Evolutionary conservation across 1,140 invertebrate species (phyloP).

Genomic region (Lethocerus indicus): DNA sequence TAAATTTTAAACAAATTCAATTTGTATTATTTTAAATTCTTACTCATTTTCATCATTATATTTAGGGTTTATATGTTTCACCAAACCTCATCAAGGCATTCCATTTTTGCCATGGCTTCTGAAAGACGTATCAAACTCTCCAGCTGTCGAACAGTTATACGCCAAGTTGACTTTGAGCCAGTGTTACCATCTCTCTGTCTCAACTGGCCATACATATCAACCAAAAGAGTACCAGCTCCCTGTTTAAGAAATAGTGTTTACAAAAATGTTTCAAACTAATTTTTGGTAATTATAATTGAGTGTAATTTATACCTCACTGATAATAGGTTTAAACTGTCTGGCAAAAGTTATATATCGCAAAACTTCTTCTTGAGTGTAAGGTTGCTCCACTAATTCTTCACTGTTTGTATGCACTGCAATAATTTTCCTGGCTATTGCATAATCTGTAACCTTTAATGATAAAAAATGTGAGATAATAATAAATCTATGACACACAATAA

Average conservation of each 20-base stretch:
- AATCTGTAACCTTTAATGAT: conserved; percentile 19
- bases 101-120: conserved; percentile 90
- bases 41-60: no score
- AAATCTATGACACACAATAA: no score
- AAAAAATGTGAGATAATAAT: conserved; percentile 2
- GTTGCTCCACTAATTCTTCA: conserved; percentile 51
- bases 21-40: no score
- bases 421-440: conserved; percentile 77
- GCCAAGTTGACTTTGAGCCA: conserved; percentile 60
- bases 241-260: no score
- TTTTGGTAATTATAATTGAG: not conserved
- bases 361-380: conserved; percentile 76
- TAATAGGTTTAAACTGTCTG: conserved; percentile 86
- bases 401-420: conserved; percentile 72
- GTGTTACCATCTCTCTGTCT: conserved; percentile 63
- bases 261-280: not conserved
- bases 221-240: conserved; percentile 70
- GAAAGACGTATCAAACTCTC: conserved; percentile 94
- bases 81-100: conserved; percentile 78
- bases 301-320: conserved; percentile 37
- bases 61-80: no score
- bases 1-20: no score
- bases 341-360: conserved; percentile 92
- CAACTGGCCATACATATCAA: conserved; percentile 77
- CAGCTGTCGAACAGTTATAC: conserved; percentile 96